Conservation (phyloP, 2,888 invertebrate genomes). For the Netelia melanura region DNA sequence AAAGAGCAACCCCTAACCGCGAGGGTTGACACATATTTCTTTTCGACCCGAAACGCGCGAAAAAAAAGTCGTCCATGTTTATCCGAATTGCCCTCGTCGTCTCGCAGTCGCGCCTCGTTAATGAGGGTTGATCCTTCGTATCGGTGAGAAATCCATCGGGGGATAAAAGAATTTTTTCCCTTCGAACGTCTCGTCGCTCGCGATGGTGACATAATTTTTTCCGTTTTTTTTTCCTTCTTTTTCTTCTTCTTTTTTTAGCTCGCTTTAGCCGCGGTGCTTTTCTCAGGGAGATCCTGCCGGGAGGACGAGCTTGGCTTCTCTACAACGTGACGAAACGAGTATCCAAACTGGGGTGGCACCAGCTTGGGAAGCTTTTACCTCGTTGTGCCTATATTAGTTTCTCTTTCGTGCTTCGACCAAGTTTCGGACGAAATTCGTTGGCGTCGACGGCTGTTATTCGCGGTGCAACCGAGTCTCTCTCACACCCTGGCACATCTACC, state of each 20-base stretch:
- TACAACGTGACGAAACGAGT: background rate
- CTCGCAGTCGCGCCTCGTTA: constrained; percentile 2
- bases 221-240: background rate
- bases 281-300: background rate
- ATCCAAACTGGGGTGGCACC: background rate
- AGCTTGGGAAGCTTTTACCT: constrained; percentile 38
- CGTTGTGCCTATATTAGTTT: constrained; percentile 20
- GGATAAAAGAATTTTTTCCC: background rate
- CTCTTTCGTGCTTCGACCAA: constrained; percentile 45
- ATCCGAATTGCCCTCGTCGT: background rate
- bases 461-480: constrained; percentile 20
- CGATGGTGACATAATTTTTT: background rate
- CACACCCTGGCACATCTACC: constrained; percentile 41
- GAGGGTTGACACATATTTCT: background rate
- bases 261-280: background rate
- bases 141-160: background rate
- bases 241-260: background rate
- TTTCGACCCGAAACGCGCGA: background rate
- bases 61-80: constrained; percentile 1
- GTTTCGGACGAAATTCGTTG: constrained; percentile 48
- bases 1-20: background rate
- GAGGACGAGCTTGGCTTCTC: background rate
- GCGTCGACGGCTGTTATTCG: constrained; percentile 33
- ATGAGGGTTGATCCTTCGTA: constrained; percentile 4
- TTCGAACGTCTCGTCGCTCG: background rate